Evolutionary conservation across 2,797 vertebrate species (phyloP), one percentile per base, ranked within the genome.

Genomic region (Rachycentron canadum): DNA sequence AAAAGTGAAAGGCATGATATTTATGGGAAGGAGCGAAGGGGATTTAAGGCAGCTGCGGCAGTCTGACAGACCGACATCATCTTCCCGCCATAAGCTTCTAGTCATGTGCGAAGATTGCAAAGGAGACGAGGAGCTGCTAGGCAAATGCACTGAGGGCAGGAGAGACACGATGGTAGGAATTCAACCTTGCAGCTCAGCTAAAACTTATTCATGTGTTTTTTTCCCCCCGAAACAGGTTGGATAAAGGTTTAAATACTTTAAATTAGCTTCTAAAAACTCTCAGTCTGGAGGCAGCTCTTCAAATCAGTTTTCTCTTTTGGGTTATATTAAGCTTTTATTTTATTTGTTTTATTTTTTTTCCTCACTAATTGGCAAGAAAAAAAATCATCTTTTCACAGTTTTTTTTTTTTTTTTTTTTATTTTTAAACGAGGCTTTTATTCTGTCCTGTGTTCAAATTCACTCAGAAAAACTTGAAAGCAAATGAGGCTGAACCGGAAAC

Each of bases 71-170:
- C n/a, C 55, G 2, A 34, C 83, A 50, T 60, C 62, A 45, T 74
- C 64, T 47, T 41, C 71, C 69, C 76, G 60, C 67, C 72, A 30
- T 23, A 90, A n/a, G 82, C 88, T 68, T 40, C 79, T 76, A 84
- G 88, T 88, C 92, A 96, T 97, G 96, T 96, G 96, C 78, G 95
- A 95, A 74, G 95, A 96, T 72, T 94, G 94, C 90, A 93, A 92
- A 88, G 92, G 92, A 83, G 90, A 91, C 81, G 89, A 87, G 63
- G 93, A 92, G 86, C 93, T 90, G 91, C 79, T 92, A 30, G 91
- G 88, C 55, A 91, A 92, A 82, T 92, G 91, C 75, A 82, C 92
- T 52, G 94, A 94, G 83, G 91, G 86, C 80, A 82, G 90, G 66
- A 75, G 73, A 21, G 83, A 90, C 81, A 86, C 81, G 0, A 87